These are phyloP conservation scores for Dasysyrphus tricinctus DNA, from an alignment of 2,888 invertebrate genomes.

Conservation along the genomic window DNA sequence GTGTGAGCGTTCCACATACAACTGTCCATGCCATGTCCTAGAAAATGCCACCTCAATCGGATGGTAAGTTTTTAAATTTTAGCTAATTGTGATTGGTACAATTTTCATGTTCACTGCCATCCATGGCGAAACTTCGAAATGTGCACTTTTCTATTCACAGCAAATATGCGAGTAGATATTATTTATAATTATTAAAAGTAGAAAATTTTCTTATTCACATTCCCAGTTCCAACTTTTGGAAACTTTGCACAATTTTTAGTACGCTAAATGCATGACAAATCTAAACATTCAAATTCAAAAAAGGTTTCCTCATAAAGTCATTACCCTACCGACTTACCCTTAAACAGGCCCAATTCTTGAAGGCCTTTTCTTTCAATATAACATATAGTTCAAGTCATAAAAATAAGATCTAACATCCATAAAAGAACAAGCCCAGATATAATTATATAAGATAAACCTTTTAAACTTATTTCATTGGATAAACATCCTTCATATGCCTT, in stretches of 20 bases:
- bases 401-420: not conserved
- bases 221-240: too few relatives aligned
- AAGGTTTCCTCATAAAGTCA: not conserved
- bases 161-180: too few relatives aligned
- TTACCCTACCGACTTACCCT: not conserved
- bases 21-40: too few relatives aligned
- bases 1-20: too few relatives aligned
- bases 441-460: conserved; percentile 6
- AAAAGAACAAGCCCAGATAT: conserved; percentile 5
- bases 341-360: not conserved
- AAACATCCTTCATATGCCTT: conserved; percentile 7
- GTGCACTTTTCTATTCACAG: too few relatives aligned
- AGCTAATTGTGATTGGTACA: too few relatives aligned
- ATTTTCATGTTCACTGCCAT: too few relatives aligned
- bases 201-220: too few relatives aligned
- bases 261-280: not conserved
- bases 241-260: not conserved
- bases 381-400: not conserved
- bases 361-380: conserved; percentile 2
- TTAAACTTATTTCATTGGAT: conserved; percentile 16
- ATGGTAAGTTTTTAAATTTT: too few relatives aligned
- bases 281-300: not conserved
- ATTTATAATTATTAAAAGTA: too few relatives aligned
- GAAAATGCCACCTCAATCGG: too few relatives aligned
- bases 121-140: too few relatives aligned